Percentiles rank a stretch among this genome's conserved stretches.
phyloP scores from a whole-genome alignment of 2,797 vertebrate genomes.

The Pteropus rufus region DNA sequence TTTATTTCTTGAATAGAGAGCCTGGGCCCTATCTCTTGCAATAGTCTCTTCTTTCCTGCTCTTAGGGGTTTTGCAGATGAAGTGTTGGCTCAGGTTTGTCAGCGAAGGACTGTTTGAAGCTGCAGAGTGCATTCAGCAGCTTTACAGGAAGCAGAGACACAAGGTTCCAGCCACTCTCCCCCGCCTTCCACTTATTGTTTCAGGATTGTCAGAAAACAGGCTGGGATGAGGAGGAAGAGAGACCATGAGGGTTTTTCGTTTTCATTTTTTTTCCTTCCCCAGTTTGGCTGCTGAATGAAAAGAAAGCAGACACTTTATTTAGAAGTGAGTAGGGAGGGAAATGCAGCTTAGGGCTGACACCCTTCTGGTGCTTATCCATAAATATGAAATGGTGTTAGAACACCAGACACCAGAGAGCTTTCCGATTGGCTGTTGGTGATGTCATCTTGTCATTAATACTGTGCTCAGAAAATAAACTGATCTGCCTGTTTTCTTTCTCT shows the following conservation, averaged over 20 bases:
- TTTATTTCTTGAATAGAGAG: constrained; percentile 53
- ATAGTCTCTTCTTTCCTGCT: neutral
- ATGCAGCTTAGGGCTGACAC: constrained; percentile 77
- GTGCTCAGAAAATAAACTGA: constrained; percentile 73
- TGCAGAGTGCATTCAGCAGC: constrained; percentile 31
- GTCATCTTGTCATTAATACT: constrained; percentile 80
- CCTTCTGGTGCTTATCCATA: constrained; percentile 80
- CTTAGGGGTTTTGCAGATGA: neutral
- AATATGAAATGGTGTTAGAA: constrained; percentile 78
- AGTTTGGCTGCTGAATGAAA: constrained; percentile 77
- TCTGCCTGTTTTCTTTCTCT: constrained; percentile 63
- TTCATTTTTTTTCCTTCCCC: neutral
- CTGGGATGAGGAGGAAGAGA: constrained; percentile 70
- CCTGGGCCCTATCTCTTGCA: constrained; percentile 43
- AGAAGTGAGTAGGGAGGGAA: constrained; percentile 77
- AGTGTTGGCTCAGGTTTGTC: constrained; percentile 22
- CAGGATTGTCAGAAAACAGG: constrained; percentile 69
- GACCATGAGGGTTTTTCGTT: neutral
- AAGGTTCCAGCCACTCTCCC: constrained; percentile 66
- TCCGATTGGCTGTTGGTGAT: constrained; percentile 79
- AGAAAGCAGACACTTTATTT: constrained; percentile 80
- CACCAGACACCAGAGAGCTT: constrained; percentile 66
- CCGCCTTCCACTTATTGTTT: constrained; percentile 78
- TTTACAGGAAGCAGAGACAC: constrained; percentile 72
- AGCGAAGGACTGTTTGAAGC: constrained; percentile 30